These are phyloP conservation scores for Vandiemenella viatica DNA, from an alignment of 2,888 invertebrate genomes.

Conservation along the genomic window DNA sequence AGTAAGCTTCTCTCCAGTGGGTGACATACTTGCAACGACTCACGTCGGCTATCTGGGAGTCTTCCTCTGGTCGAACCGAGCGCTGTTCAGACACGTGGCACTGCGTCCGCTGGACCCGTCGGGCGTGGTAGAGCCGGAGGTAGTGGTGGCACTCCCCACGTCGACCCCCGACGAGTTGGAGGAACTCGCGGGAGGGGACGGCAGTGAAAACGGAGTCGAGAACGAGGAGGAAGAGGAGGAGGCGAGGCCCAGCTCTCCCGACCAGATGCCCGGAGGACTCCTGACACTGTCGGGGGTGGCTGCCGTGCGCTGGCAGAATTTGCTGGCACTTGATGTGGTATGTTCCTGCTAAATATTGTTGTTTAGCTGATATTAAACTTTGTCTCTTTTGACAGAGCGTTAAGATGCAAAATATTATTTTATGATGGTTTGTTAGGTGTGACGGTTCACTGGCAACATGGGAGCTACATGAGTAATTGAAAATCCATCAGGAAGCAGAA, in stretches of 20 bases:
- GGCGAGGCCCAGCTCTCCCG: constrained; percentile 51
- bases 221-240: constrained; percentile 25
- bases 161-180: constrained; percentile 10
- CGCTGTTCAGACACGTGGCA: constrained; percentile 66
- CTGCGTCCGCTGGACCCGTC: constrained; percentile 46
- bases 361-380: no score
- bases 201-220: constrained; percentile 12
- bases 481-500: no score
- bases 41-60: constrained; percentile 81
- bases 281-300: constrained; percentile 76
- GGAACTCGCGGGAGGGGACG: constrained; percentile 22
- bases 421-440: no score
- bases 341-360: no score
- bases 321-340: constrained; percentile 72
- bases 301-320: constrained; percentile 80
- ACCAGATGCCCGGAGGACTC: constrained; percentile 58
- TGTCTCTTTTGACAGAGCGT: no score
- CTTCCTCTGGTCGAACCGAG: constrained; percentile 85
- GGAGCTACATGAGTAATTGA: no score
- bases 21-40: constrained; percentile 76
- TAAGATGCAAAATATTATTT: no score
- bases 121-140: constrained; percentile 22
- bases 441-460: no score
- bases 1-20: constrained; percentile 76
- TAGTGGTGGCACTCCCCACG: constrained; percentile 28